A percentile compares a stretch with the other conserved stretches of the same genome.
phyloP scores from a whole-genome alignment of 2,888 invertebrate species.

The Liopterus haemorrhoidalis region DNA sequence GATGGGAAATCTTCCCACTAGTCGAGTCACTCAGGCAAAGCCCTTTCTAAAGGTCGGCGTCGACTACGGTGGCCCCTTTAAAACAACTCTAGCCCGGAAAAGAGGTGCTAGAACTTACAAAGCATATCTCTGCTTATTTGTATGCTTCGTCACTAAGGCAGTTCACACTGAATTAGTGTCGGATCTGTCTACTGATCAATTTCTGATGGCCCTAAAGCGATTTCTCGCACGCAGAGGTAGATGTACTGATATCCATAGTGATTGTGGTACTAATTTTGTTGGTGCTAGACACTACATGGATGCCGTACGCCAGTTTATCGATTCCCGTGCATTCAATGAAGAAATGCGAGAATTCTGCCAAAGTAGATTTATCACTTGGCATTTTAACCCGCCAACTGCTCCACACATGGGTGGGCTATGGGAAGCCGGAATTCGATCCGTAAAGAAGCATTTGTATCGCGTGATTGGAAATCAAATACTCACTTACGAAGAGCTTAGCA shows the following conservation, averaged over 20 bases:
- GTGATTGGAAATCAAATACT: conserved; percentile 28
- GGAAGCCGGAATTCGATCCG: conserved; percentile 33
- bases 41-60: not conserved
- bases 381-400: conserved; percentile 32
- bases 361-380: conserved; percentile 12
- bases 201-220: conserved; percentile 12
- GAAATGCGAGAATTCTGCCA: not conserved
- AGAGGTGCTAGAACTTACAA: conserved; percentile 3
- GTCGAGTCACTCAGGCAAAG: not conserved
- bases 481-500: conserved; percentile 31
- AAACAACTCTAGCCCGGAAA: not conserved
- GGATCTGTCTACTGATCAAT: conserved; percentile 13
- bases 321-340: conserved; percentile 7
- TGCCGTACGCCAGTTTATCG: conserved; percentile 6
- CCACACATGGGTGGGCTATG: conserved; percentile 35
- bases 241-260: conserved; percentile 5
- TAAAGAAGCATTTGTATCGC: conserved; percentile 32
- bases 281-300: conserved; percentile 11
- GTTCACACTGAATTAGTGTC: conserved; percentile 14
- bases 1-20: not conserved
- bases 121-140: conserved; percentile 11
- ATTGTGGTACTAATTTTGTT: conserved; percentile 16
- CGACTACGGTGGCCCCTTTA: not conserved
- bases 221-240: conserved; percentile 13
- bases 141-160: conserved; percentile 8